A percentile compares a stretch with the other conserved stretches of the same genome.
These are phyloP conservation scores for Wiebesia pumilae DNA, from an alignment of 1,140 invertebrate genomes.

Conservation along the genomic window DNA sequence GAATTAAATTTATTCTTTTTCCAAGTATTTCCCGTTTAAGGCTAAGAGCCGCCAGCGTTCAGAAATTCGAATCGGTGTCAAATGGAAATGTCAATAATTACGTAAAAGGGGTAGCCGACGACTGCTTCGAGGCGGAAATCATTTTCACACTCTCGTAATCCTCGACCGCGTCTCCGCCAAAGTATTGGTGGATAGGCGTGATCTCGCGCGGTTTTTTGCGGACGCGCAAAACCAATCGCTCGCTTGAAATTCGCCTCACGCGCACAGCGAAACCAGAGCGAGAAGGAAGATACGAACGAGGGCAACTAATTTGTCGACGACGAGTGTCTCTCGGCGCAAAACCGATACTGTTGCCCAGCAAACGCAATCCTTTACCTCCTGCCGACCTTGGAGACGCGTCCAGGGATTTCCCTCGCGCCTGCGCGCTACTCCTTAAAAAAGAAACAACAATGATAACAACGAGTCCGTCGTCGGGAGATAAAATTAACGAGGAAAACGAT, in stretches of 20 bases:
- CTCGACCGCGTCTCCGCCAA: not conserved
- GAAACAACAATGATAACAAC: not conserved
- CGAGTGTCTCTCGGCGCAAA: not conserved
- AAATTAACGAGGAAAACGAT: conserved; percentile 13
- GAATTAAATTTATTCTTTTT: conserved; percentile 15
- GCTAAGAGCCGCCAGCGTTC: not conserved
- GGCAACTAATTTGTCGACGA: not conserved
- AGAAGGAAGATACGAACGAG: not conserved
- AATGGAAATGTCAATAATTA: not conserved
- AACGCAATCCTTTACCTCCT: not conserved
- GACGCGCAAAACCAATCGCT: not conserved
- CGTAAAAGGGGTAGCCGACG: too few relatives aligned
- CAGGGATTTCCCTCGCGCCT: not conserved
- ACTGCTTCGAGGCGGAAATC: not conserved
- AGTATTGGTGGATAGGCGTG: not conserved
- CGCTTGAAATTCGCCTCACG: not conserved
- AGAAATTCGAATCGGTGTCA: not conserved
- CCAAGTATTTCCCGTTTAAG: not conserved
- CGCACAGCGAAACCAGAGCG: not conserved
- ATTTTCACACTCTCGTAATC: not conserved
- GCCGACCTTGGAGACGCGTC: not conserved
- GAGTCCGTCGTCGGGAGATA: not conserved
- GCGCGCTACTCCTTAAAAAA: not conserved
- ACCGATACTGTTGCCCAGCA: too few relatives aligned
- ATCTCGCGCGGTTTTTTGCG: too few relatives aligned